Percentiles rank a stretch among this genome's conserved stretches.
phyloP scores from a whole-genome alignment of 2,888 invertebrate genomes.

The Drosophila colorata region DNA sequence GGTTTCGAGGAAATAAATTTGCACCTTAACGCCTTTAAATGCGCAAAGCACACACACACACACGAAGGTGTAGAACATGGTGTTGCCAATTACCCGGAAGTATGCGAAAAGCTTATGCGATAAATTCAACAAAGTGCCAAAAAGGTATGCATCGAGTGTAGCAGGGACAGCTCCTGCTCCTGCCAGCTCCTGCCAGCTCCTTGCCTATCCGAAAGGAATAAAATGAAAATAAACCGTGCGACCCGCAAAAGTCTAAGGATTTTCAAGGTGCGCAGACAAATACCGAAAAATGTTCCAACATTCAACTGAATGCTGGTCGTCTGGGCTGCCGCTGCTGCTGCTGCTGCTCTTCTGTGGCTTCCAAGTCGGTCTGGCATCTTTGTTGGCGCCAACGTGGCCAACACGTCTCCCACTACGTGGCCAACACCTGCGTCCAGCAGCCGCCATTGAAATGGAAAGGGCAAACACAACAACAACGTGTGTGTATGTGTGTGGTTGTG shows the following conservation, averaged over 20 bases:
- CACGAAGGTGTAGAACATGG: slow-evolving; percentile 61
- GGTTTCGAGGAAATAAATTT: slow-evolving; percentile 82
- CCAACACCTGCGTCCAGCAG: slow-evolving; percentile 81
- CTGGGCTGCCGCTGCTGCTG: slow-evolving; percentile 13
- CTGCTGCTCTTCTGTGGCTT: slow-evolving; percentile 53
- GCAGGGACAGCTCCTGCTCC: slow-evolving; percentile 15
- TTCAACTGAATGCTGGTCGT: slow-evolving; percentile 30
- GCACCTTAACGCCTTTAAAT: slow-evolving; percentile 83
- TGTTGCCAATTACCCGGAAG: slow-evolving; percentile 82
- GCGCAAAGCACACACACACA: slow-evolving; percentile 56
- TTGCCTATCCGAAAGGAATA: slow-evolving; percentile 24
- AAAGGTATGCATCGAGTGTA: slow-evolving; percentile 74
- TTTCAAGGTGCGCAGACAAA: slow-evolving; percentile 67
- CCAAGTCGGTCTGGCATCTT: slow-evolving; percentile 68
- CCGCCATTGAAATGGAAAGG: slow-evolving; percentile 53
- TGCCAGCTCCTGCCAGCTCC: not conserved
- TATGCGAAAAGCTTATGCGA: slow-evolving; percentile 82
- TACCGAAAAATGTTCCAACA: slow-evolving; percentile 42
- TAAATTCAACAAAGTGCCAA: slow-evolving; percentile 81
- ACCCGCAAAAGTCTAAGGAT: slow-evolving; percentile 68
- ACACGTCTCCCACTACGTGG: slow-evolving; percentile 64
- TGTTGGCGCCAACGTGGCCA: slow-evolving; percentile 34
- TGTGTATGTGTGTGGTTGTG: slow-evolving; percentile 9
- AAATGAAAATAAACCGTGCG: slow-evolving; percentile 55
- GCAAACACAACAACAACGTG: slow-evolving; percentile 47